Evolutionary conservation across 2,797 vertebrate genomes (phyloP), one percentile per base, ranked within the genome.

Genomic region (Anniella stebbinsi): DNA sequence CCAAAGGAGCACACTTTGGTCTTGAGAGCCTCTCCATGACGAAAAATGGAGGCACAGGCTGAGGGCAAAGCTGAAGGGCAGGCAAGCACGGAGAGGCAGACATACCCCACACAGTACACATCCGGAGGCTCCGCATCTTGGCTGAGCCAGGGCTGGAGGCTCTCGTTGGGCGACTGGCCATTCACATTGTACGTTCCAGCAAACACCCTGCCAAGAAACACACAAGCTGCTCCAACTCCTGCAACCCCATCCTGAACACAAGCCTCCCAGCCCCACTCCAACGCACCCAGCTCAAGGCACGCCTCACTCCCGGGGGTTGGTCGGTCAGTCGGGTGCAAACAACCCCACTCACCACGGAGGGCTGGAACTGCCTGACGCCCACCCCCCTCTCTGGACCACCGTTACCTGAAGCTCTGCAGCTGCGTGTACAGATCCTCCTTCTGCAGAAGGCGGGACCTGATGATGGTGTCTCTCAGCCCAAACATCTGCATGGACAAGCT

Each of bases 181-280:
- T 99, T 99, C 93, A 99, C 99, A 5, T 99, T 99, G 94, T 99
- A 99, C 0, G 99, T 99, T 84, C 99, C 99, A 1, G 99, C 97
- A 95, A 99, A 99, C 97, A 99, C 98, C 88, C 99, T 99, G 94
- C 84, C 76, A 60, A 41, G 90, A 91, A 91, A 92, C n/a, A 92
- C 57, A 90, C 69, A 6, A 18, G 41, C 2, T n/a, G 41, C 8
- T 10, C 0, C 10, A 18, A 21, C 18, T 25, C 12, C 15, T 30
- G 60, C 23, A 63, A 63, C 21, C 60, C 60, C 60, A 5, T 6
- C 60, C 60, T 57, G 54, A 57, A 57, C 54, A 54, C 51, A 54
- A 12, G 1, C 3, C 60, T 21, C 60, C 51, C 51, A 8, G 48
- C 51, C 51, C 4, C 51, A 1, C 10, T 51, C 51, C 51, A 5